Percentiles rank a stretch among this genome's conserved stretches.
These are phyloP conservation scores for Apteryx mantelli DNA, from an alignment of 2,113 vertebrate genomes.

Conservation along the genomic window DNA sequence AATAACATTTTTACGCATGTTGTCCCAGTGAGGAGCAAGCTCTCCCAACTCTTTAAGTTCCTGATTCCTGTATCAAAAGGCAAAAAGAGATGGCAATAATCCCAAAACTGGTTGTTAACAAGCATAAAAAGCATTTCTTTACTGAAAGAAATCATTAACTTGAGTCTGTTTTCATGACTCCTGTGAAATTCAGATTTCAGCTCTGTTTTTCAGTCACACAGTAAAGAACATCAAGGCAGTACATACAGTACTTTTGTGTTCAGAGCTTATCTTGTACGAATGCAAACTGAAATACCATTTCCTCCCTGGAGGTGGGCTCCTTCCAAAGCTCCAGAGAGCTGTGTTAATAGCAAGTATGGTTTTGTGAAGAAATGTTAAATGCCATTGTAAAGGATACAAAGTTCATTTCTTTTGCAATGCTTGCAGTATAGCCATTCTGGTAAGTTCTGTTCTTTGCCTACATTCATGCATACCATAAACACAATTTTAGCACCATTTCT, in stretches of 20 bases:
- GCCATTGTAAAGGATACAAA: neutral
- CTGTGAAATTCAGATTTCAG: neutral
- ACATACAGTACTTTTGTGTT: neutral
- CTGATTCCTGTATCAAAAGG: slow-evolving; percentile 83
- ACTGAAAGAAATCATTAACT: neutral
- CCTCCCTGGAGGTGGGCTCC: neutral
- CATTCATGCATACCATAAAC: neutral
- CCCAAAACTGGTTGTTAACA: neutral
- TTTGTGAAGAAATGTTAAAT: neutral
- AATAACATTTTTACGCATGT: slow-evolving; percentile 92
- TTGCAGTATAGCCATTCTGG: neutral
- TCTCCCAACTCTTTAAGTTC: slow-evolving; percentile 94
- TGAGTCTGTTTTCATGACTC: neutral
- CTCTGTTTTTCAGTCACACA: neutral
- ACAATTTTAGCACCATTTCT: neutral
- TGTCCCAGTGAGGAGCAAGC: slow-evolving; percentile 98
- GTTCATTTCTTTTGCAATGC: neutral
- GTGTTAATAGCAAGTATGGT: neutral
- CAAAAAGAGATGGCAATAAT: slow-evolving; percentile 5
- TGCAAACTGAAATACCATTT: neutral
- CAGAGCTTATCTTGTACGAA: neutral
- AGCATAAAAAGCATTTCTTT: neutral
- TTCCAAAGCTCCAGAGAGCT: neutral
- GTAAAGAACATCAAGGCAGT: neutral
- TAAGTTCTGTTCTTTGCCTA: neutral